A percentile compares a stretch with the other conserved stretches of the same genome.
Evolutionary conservation across 2,888 invertebrate species (phyloP).

Genomic region (Druceiella hillmani): DNA sequence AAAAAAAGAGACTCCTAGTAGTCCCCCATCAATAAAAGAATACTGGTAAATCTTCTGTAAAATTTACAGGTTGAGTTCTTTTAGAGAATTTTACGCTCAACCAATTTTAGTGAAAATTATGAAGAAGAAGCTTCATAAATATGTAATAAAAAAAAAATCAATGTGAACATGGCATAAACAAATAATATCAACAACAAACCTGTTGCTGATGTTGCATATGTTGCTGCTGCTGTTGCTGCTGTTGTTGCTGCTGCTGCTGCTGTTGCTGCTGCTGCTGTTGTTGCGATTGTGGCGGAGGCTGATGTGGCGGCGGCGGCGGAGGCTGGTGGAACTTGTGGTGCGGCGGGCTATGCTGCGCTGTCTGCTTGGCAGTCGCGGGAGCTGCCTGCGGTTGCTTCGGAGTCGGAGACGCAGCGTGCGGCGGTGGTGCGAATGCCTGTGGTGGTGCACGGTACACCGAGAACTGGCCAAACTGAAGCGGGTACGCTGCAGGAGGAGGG

Average conservation of each 20-base stretch:
- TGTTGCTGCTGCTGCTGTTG: conserved; percentile 54
- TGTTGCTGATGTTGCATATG: neutral
- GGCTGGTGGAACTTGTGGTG: conserved; percentile 47
- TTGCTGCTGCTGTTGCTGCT: conserved; percentile 22
- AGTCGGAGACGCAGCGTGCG: conserved; percentile 32
- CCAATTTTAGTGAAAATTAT: too few relatives aligned
- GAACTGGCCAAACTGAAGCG: conserved; percentile 58
- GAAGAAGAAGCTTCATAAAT: too few relatives aligned
- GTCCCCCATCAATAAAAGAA: too few relatives aligned
- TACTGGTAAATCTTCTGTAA: too few relatives aligned
- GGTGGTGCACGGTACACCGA: conserved; percentile 50
- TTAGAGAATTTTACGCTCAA: too few relatives aligned
- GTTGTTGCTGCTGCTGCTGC: conserved; percentile 47
- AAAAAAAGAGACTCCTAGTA: too few relatives aligned
- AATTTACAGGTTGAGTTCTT: too few relatives aligned
- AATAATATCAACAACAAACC: too few relatives aligned
- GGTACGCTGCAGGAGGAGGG: conserved; percentile 57
- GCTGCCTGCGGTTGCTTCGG: conserved; percentile 30
- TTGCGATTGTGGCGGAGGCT: conserved; percentile 34
- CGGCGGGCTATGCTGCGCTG: conserved; percentile 43
- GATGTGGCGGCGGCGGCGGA: conserved; percentile 33
- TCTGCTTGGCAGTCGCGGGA: conserved; percentile 12
- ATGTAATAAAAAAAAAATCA: too few relatives aligned
- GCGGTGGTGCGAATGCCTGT: conserved; percentile 10
- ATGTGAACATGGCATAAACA: too few relatives aligned